phyloP scores from a whole-genome alignment of 2,888 invertebrate species.

The Watsonalla cultraria region DNA sequence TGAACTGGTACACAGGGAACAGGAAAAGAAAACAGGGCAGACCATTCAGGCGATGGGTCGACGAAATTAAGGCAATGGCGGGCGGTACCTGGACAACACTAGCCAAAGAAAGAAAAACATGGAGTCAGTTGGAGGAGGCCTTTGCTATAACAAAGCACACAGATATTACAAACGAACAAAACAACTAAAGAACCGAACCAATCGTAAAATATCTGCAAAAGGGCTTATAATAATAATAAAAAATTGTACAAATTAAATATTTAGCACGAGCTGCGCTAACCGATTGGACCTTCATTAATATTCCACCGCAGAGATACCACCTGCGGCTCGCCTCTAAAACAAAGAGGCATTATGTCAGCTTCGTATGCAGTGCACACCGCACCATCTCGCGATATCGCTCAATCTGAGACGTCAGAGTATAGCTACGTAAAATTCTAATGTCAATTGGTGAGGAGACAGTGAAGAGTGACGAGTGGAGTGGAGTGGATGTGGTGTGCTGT shows the following conservation, averaged over 20 bases:
- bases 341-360: constrained; percentile 43
- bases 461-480: constrained; percentile 61
- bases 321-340: constrained; percentile 32
- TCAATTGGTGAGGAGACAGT: constrained; percentile 50
- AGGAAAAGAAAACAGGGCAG: too few relatives aligned
- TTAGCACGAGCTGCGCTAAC: constrained; percentile 12
- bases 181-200: too few relatives aligned
- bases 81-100: too few relatives aligned
- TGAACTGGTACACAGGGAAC: too few relatives aligned
- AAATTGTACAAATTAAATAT: background rate
- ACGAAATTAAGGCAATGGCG: too few relatives aligned
- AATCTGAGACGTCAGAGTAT: constrained; percentile 17
- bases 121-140: too few relatives aligned
- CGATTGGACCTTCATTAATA: constrained; percentile 19
- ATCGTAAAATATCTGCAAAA: too few relatives aligned
- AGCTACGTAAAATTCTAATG: constrained; percentile 31
- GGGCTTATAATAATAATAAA: too few relatives aligned
- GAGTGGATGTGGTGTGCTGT: constrained; percentile 60
- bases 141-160: too few relatives aligned
- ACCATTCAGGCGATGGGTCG: too few relatives aligned
- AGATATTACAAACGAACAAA: too few relatives aligned
- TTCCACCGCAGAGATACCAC: constrained; percentile 23
- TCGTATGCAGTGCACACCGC: constrained; percentile 14
- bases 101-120: too few relatives aligned
- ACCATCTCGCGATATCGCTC: constrained; percentile 23